Evolutionary conservation across 37 sponge, comb jelly and placozoan genomes (phyloP), one percentile per base, ranked within the genome.

Genomic region (Cladorhizidae sp.): DNA sequence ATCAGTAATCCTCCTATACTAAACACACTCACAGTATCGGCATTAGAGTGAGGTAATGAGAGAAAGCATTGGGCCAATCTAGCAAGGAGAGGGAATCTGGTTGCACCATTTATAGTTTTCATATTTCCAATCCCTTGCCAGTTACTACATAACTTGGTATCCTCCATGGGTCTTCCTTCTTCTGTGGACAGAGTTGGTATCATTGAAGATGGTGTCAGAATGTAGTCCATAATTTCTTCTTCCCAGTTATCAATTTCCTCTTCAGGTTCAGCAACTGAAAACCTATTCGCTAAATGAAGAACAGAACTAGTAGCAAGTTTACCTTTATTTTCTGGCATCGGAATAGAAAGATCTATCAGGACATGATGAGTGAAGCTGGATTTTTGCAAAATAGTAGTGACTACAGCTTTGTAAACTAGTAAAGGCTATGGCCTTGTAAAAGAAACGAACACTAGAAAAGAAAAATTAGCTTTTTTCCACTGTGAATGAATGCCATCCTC

Each of bases 181-280:
- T 55, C 57, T 50, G 11, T 75, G 58, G 23, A 2, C 32, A 32
- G 12, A 75, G 37, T 6, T 35, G 75, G 75, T 32, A 55, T 9
- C 29, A 29, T 14, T 32, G 33, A 26, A 29, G 57, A 29, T 52
- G 75, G 37, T 50, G 58, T 23, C 58, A 75, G 33, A 18, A 42
- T 32, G 75, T 75, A 75, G 33, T 75, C 75, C 56, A 55, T 49
- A 25, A 72, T 9, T 33, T 75, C 57, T 50, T 75, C 75, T 75
- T 55, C 75, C 57, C 54, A 39, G 38, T 41, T 20, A 75, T 75
- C 57, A 15, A 75, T 54, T 56, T 15, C 49, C 35, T 54, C 58
- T 75, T 55, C 50, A 56, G 33, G 58, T 33, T 56, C 58, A 29
- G 36, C 75, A 50, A 21, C 36, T 52, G 57, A 33, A 75, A 75